Conservation (phyloP, 2,888 invertebrate genomes). For the Sarcophaga rosellei region DNA sequence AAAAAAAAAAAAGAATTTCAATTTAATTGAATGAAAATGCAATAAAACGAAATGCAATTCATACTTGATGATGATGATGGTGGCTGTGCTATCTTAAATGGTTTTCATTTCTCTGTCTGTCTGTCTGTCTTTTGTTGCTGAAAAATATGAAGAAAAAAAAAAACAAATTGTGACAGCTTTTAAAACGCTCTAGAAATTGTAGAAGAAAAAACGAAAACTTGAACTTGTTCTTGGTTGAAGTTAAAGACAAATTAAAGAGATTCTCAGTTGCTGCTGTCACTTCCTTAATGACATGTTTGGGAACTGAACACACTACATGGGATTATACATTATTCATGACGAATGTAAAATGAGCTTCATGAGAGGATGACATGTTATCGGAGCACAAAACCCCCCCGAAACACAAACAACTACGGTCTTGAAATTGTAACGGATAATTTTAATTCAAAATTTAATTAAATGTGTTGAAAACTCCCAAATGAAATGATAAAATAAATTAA, state of each 20-base stretch:
- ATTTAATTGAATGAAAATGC: constrained; percentile 36
- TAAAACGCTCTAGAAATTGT: constrained; percentile 34
- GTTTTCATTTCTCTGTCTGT: background rate
- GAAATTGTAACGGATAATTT: constrained; percentile 10
- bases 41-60: constrained; percentile 6
- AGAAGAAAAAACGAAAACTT: constrained; percentile 25
- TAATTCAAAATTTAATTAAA: constrained; percentile 5
- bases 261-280: background rate
- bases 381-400: too few relatives aligned
- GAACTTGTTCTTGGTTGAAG: constrained; percentile 39
- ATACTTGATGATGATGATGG: background rate
- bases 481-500: too few relatives aligned
- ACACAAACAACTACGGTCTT: too few relatives aligned
- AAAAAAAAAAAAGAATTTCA: constrained; percentile 2
- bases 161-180: constrained; percentile 52
- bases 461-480: too few relatives aligned
- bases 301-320: constrained; percentile 30
- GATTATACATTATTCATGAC: constrained; percentile 51
- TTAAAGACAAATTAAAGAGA: constrained; percentile 47
- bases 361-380: too few relatives aligned
- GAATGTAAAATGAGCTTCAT: constrained; percentile 18
- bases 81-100: constrained; percentile 42
- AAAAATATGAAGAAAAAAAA: constrained; percentile 25
- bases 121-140: background rate
- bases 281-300: constrained; percentile 37